Base-by-base conservation (phyloP, 2,797 vertebrate species). In the Heteromormyrus szaboi region DNA sequence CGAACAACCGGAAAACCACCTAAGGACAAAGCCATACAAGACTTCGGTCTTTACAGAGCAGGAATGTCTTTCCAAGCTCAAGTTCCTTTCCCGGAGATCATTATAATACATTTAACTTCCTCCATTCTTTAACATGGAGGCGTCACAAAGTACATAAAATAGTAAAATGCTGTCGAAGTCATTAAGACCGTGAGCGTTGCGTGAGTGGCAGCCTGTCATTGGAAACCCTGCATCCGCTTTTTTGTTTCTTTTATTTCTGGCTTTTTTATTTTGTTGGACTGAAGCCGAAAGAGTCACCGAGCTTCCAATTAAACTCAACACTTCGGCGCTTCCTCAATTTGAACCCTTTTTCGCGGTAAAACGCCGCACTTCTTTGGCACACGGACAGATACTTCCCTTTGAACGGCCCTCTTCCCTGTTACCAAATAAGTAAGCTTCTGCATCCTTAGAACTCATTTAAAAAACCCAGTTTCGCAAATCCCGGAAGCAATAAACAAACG, bases 81-180 rank as follows among this genome's bases (percentile, higher is more conserved):
- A 33, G 14, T 53, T 85, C n/a, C 83, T 79, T 44, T 79, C 37
- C 17, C 41, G 72, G 72, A 79, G 14, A 44, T 84, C 44, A 46
- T 84, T 84, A 46, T 84, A 46, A 46, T 46, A n/a, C n/a, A 22
- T 84, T 84, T 84, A 50, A 84, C n/a, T 46, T 84, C 62, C 62
- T 68, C 11, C 25, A 29, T 33, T 68, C 62, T 83, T 76, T 37
- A 76, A 83, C 22, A 46, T 25, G 79, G 46, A 44, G 79, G 79
- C 46, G 79, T 84, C 41, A 22, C 46, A 22, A 11, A 46, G 79
- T 22, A 25, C 79, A 50, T 50, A 83, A 83, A 83, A 83, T 11
- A 50, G 44, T 50, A 25, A 84, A 50, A 84, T 84, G 79, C 37
- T n/a, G 19, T 50, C n/a, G 11, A 25, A 48, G 41, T 84, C 37